Conservation (phyloP, 2,113 vertebrate species). For the Alectura lathami region DNA sequence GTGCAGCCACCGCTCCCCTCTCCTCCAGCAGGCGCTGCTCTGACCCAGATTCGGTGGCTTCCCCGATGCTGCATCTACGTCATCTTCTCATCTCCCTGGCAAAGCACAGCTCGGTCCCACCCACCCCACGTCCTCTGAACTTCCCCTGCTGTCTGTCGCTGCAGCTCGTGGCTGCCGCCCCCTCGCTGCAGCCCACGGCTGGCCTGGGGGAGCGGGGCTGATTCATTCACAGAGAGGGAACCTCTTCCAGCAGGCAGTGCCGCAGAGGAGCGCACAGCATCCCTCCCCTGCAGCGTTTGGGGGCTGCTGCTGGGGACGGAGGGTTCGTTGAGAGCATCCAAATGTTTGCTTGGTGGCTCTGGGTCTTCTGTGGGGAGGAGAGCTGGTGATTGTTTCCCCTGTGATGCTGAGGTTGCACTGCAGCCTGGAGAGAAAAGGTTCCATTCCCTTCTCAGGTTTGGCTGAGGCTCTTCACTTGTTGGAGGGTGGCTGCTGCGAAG, state of each 20-base stretch:
- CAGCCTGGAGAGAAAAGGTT: neutral
- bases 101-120: neutral
- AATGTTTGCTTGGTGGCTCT: neutral
- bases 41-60: neutral
- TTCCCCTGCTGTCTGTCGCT: conserved; percentile 51
- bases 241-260: neutral
- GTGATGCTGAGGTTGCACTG: neutral
- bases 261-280: neutral
- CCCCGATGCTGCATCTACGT: neutral
- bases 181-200: conserved; percentile 34
- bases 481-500: neutral
- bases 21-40: neutral
- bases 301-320: neutral
- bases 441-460: neutral
- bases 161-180: conserved; percentile 45
- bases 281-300: neutral
- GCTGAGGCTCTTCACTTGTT: too few species aligned
- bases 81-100: neutral
- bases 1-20: too few species aligned
- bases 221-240: conserved; percentile 69
- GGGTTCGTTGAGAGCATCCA: neutral
- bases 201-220: conserved; percentile 51
- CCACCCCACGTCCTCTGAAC: neutral
- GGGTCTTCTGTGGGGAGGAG: neutral
- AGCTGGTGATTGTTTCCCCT: neutral